Conservation (phyloP, 2,888 invertebrate species). For the Lycocerus yunnanus region DNA sequence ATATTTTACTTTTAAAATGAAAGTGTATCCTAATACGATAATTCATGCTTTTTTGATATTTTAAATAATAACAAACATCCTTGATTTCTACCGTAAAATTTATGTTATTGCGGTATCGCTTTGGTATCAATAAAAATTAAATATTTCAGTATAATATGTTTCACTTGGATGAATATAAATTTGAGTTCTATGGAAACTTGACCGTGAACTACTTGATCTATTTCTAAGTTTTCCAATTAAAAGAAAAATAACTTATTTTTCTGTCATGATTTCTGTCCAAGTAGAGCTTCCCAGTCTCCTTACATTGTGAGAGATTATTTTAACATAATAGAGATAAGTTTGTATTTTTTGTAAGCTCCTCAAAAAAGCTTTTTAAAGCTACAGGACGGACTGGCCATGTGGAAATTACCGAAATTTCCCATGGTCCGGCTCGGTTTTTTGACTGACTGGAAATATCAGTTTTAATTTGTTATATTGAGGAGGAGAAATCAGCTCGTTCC, state of each 20-base stretch:
- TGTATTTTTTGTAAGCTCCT: too few species aligned
- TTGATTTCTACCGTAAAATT: neutral
- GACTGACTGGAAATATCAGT: too few species aligned
- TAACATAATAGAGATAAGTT: too few species aligned
- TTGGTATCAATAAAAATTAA: neutral
- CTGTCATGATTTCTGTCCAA: too few species aligned
- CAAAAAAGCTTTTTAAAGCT: neutral
- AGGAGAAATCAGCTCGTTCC: too few species aligned
- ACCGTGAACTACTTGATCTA: neutral
- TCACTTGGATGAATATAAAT: neutral
- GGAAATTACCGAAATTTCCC: too few species aligned
- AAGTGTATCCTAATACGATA: neutral
- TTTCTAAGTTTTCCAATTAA: neutral
- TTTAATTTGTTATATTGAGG: too few species aligned
- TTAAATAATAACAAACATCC: neutral
- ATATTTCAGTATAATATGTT: too few species aligned
- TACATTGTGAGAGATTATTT: too few species aligned
- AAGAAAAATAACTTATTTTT: neutral
- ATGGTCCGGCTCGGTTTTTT: too few species aligned
- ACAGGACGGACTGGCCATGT: too few species aligned
- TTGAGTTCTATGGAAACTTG: neutral
- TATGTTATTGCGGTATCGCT: neutral
- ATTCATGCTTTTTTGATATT: neutral
- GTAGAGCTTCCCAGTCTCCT: too few species aligned
- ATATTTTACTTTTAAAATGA: neutral